Percentiles rank a stretch among this genome's conserved stretches.
Conservation (phyloP, 2,113 vertebrate genomes). For the Okapia johnstoni region DNA sequence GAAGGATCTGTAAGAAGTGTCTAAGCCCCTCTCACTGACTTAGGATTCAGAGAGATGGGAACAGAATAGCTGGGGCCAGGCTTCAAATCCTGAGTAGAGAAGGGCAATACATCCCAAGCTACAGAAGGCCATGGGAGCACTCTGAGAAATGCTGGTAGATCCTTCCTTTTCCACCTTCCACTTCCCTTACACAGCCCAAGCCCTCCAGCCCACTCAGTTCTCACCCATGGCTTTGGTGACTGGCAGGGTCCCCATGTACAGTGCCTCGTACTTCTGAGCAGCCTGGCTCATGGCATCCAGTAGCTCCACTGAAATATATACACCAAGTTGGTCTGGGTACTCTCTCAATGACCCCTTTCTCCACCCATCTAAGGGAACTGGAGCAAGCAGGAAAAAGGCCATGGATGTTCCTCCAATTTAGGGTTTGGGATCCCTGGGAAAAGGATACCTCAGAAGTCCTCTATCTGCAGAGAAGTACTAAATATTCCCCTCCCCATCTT, state of each 20-base stretch:
- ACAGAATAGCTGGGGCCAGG: not conserved
- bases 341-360: not conserved
- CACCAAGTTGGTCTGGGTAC: not conserved
- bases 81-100: not conserved
- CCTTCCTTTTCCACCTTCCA: not conserved
- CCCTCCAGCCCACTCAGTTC: slow-evolving; percentile 29
- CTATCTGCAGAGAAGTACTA: not conserved
- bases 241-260: slow-evolving; percentile 91
- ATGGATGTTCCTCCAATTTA: not conserved
- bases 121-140: not conserved
- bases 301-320: slow-evolving; percentile 85
- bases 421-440: not conserved
- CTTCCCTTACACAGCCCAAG: not conserved
- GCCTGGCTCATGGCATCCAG: slow-evolving; percentile 87
- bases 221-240: slow-evolving; percentile 94
- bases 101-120: not conserved
- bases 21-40: slow-evolving; percentile 8
- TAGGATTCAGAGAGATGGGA: slow-evolving; percentile 18
- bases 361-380: not conserved
- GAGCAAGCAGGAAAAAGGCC: not conserved
- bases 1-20: not conserved
- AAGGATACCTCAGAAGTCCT: not conserved
- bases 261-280: slow-evolving; percentile 91
- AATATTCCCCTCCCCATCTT: not conserved
- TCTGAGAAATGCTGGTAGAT: not conserved